Base-by-base conservation (phyloP, 2,888 invertebrate species). In the Agriotes lineatus region DNA sequence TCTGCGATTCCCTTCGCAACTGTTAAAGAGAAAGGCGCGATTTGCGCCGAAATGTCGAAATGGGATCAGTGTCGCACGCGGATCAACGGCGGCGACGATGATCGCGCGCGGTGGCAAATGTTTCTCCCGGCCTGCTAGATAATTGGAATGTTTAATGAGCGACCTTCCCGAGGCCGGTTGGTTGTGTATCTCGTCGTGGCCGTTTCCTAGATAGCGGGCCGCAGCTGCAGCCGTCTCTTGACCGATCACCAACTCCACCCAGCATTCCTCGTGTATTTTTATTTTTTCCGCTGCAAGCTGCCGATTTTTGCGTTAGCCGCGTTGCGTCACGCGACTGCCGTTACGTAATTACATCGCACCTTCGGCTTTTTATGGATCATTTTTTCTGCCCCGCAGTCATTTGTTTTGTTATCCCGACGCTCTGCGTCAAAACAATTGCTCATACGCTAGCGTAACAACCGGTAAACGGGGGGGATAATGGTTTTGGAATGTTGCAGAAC, bases 141-240 rank as follows among this genome's bases (percentile, higher is more conserved):
- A 68, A 71, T 72, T 72, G 69, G 70, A 61, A 72, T 72, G 67
- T 71, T 72, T 71, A 73, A 73, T 75, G 72, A 69, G 70, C 65
- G 76, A 74, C 76, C 76, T 76, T 76, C 70, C 72, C 74, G 74
- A 74, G 76, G 74, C 74, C 74, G 73, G 74, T 74, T 68, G 56
- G 68, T 69, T 69, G 65, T 69, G 60, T 71, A 64, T 69, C 59
- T 39, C 64, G 64, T 39, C 62, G 60, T 50, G 58, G 68, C 35
- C 56, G 68, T 70, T 69, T 73, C 69, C 73, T 72, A 70, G 61
- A 72, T 70, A 73, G 71, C 69, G 69, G 72, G 57, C 65, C 58
- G 60, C 62, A 62, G 67, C 67, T 70, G 66, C 65, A 67, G 58
- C 69, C 19, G 71, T 70, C 54, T 62, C 71, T 72, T 74, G 74